These are phyloP conservation scores for Limnephilus rhombicus DNA, from an alignment of 2,888 invertebrate species.

Conservation along the genomic window DNA sequence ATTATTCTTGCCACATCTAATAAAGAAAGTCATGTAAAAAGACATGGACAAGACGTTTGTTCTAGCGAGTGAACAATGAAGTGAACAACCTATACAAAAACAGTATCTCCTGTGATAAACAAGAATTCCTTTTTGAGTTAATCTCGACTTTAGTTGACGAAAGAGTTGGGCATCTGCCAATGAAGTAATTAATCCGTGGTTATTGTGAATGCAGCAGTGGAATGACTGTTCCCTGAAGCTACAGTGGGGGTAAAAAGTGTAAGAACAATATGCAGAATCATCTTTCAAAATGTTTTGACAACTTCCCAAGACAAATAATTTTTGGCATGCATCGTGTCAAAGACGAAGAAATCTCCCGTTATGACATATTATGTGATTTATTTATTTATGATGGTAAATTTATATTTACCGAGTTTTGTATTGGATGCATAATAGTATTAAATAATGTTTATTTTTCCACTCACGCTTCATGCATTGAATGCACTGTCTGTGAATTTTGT, in stretches of 20 bases:
- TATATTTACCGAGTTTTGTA: neutral
- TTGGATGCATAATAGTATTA: neutral
- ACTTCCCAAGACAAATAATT: neutral
- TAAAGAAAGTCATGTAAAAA: neutral
- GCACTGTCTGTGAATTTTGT: too few species aligned
- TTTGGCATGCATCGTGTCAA: neutral
- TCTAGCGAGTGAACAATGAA: neutral
- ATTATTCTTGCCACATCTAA: neutral
- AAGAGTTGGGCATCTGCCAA: conserved; percentile 11
- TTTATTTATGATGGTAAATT: neutral
- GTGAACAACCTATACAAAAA: neutral
- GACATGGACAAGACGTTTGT: neutral
- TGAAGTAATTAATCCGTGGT: neutral
- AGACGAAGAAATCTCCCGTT: neutral
- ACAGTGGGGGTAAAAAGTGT: neutral
- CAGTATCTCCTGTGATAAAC: neutral
- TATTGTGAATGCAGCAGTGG: neutral
- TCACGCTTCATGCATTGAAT: neutral
- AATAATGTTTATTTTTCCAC: neutral
- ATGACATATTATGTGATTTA: neutral
- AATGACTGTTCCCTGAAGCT: neutral
- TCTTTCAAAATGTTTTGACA: conserved; percentile 1
- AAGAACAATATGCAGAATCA: conserved; percentile 9
- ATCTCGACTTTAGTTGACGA: neutral
- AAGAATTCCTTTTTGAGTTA: neutral